These are phyloP conservation scores for Ferdinandea cuprea DNA, from an alignment of 2,888 invertebrate genomes.

Conservation along the genomic window DNA sequence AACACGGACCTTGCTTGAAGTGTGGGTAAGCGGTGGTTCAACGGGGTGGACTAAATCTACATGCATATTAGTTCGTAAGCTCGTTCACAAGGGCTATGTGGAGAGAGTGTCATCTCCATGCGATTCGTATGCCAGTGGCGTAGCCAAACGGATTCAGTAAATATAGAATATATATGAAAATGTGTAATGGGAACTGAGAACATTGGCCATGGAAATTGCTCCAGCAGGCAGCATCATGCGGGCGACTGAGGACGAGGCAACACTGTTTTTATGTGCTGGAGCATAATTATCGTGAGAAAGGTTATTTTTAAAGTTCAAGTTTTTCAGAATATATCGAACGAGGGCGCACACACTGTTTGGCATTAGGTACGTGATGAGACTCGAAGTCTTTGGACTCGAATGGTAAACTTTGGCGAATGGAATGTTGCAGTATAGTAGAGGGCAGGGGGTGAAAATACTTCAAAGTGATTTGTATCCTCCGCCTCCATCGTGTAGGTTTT, in stretches of 20 bases:
- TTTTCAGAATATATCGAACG: conserved; percentile 44
- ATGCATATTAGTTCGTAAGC: conserved; percentile 48
- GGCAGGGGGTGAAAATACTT: conserved; percentile 67
- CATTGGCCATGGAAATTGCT: conserved; percentile 49
- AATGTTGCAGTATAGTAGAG: conserved; percentile 31
- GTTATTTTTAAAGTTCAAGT: conserved; percentile 71
- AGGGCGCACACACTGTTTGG: conserved; percentile 29
- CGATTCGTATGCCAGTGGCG: conserved; percentile 10
- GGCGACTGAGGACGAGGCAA: conserved; percentile 15
- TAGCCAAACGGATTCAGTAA: conserved; percentile 17
- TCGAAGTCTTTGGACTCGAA: conserved; percentile 34
- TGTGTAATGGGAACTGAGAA: conserved; percentile 9
- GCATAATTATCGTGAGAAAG: conserved; percentile 72
- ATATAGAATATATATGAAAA: not conserved
- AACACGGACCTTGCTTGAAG: not conserved
- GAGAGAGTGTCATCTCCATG: conserved; percentile 39
- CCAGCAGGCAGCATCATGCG: not conserved
- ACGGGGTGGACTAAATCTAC: conserved; percentile 21
- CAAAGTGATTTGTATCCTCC: conserved; percentile 62
- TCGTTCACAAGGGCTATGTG: conserved; percentile 4
- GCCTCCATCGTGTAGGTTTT: not conserved
- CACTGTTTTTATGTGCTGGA: conserved; percentile 43
- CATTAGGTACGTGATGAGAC: conserved; percentile 53
- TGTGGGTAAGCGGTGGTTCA: no score
- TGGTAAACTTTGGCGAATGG: not conserved